phyloP scores from a whole-genome alignment of 2,797 vertebrate species.

The Poliocrania exsul region DNA sequence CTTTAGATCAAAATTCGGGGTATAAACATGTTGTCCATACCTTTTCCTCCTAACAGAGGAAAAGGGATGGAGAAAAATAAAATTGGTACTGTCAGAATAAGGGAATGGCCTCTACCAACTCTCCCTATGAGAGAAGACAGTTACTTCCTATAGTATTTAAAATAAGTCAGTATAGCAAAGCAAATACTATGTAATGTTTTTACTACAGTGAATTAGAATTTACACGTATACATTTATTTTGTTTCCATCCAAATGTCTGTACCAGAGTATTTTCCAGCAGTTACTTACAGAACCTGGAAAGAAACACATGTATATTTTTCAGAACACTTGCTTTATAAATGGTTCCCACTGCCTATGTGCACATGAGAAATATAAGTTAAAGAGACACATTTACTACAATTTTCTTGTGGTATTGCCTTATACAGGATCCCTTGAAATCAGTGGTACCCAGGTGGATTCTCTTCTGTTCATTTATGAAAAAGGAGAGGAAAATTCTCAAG shows the following conservation, averaged over 20 bases:
- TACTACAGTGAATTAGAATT: background rate
- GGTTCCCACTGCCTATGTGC: background rate
- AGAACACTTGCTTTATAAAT: background rate
- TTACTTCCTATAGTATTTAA: background rate
- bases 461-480: background rate
- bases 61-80: background rate
- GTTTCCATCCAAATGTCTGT: background rate
- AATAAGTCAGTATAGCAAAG: background rate
- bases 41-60: background rate
- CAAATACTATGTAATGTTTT: fast-evolving
- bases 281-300: background rate
- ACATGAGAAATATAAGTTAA: background rate
- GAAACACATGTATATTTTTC: background rate
- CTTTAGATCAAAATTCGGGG: background rate
- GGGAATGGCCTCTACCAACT: background rate
- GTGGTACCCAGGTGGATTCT: background rate
- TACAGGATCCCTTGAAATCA: background rate
- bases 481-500: background rate
- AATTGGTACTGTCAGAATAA: background rate
- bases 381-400: background rate
- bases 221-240: background rate
- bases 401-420: background rate
- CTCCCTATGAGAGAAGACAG: background rate
- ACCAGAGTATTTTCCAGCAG: background rate
- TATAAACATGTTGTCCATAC: background rate